phyloP scores from a whole-genome alignment of 1,140 invertebrate genomes.

The Anastrepha ludens region DNA sequence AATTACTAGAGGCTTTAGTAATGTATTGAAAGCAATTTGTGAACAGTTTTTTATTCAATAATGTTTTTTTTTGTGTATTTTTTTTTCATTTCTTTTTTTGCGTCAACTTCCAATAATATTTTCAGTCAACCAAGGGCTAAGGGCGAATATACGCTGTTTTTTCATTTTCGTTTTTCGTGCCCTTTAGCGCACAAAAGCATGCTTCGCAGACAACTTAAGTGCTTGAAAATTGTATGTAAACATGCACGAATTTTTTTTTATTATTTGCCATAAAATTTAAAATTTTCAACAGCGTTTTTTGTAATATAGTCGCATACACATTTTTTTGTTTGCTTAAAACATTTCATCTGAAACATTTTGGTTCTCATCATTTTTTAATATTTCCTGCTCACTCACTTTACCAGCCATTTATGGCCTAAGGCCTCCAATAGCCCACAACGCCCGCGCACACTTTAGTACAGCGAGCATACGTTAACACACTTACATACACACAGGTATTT shows the following conservation, averaged over 20 bases:
- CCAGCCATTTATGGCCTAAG: not conserved
- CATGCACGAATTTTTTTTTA: constrained; percentile 29
- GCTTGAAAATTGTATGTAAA: not conserved
- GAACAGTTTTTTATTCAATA: no score
- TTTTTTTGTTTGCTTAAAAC: not conserved
- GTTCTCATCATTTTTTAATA: not conserved
- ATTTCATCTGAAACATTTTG: not conserved
- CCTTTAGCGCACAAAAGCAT: not conserved
- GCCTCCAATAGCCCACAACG: not conserved
- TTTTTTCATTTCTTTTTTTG: no score
- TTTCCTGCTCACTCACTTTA: not conserved
- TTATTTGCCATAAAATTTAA: not conserved
- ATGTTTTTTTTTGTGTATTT: no score
- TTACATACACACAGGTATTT: not conserved
- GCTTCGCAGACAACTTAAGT: constrained; percentile 10
- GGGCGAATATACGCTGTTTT: no score
- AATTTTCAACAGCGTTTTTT: not conserved
- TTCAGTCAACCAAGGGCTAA: no score
- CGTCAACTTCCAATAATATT: no score
- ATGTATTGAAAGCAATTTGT: no score
- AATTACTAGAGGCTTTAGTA: no score
- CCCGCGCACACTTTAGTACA: not conserved
- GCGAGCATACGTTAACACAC: not conserved
- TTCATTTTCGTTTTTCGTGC: not conserved
- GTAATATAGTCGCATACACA: not conserved